phyloP scores from a whole-genome alignment of 1,140 invertebrate species.

The Drosophila nigromelanica region DNA sequence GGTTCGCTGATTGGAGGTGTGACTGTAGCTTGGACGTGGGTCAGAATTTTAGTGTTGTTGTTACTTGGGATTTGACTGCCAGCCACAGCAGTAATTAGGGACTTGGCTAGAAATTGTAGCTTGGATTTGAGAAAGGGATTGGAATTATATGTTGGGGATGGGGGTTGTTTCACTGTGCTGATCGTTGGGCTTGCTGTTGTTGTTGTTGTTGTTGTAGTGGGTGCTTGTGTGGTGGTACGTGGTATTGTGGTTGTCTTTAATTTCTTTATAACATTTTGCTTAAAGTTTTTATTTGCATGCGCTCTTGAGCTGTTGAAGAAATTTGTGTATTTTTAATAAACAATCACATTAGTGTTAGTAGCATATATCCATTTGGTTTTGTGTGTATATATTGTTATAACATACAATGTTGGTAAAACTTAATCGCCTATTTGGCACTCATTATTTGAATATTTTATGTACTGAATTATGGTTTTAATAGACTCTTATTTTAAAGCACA shows the following conservation, averaged over 20 bases:
- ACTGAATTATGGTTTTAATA: neutral
- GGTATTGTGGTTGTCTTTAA: constrained; percentile 54
- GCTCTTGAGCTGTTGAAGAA: constrained; percentile 83
- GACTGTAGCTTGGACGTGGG: constrained; percentile 10
- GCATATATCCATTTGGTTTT: constrained; percentile 32
- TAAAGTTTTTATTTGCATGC: constrained; percentile 75
- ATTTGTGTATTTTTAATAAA: constrained; percentile 66
- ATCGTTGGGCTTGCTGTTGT: constrained; percentile 26
- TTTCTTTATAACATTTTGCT: constrained; percentile 61
- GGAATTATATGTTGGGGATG: constrained; percentile 46
- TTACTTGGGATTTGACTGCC: constrained; percentile 27
- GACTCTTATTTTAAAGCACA: constrained; percentile 29
- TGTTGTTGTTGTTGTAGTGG: constrained; percentile 44
- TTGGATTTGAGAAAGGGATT: constrained; percentile 74
- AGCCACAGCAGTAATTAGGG: constrained; percentile 48
- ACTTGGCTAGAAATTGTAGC: constrained; percentile 57
- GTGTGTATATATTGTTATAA: too few species aligned
- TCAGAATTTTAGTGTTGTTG: constrained; percentile 17
- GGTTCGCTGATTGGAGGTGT: constrained; percentile 4
- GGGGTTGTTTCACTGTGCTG: constrained; percentile 34
- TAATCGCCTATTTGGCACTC: too few species aligned
- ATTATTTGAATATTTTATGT: constrained; percentile 17
- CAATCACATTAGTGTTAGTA: constrained; percentile 76
- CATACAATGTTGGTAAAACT: constrained; percentile 7
- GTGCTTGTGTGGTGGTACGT: constrained; percentile 44